These are phyloP conservation scores for Ochotona princeps DNA, from an alignment of 2,113 vertebrate genomes.

Conservation along the genomic window DNA sequence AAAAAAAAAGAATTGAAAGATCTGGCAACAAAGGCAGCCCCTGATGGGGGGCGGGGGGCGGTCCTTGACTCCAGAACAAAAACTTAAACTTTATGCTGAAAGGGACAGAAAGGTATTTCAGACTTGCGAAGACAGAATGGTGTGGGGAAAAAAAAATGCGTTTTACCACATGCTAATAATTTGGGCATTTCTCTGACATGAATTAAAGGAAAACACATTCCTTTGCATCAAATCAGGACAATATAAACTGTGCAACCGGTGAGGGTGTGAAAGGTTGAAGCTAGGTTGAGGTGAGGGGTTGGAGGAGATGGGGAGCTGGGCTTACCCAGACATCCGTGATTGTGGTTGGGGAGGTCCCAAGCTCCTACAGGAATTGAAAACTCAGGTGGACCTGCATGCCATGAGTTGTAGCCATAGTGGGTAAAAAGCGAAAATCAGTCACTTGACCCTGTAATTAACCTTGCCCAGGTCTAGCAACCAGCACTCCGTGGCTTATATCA, in stretches of 20 bases:
- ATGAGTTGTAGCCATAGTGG: rapidly evolving
- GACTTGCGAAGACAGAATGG: not conserved
- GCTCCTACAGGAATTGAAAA: not conserved
- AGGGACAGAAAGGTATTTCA: not conserved
- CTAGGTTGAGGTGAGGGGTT: too few relatives aligned
- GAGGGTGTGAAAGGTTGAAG: rapidly evolving
- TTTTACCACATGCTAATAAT: not conserved
- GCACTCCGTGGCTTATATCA: rapidly evolving
- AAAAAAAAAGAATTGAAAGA: too few relatives aligned
- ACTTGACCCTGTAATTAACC: too few relatives aligned
- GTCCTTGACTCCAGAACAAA: not conserved
- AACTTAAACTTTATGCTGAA: not conserved
- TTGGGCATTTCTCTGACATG: not conserved
- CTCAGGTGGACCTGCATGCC: too few relatives aligned
- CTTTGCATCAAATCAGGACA: not conserved
- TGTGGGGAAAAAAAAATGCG: not conserved
- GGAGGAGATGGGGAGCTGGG: rapidly evolving
- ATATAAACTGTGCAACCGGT: not conserved
- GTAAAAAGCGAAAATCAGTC: not conserved
- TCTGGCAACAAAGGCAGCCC: rapidly evolving
- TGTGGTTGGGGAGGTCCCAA: rapidly evolving
- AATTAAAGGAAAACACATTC: not conserved
- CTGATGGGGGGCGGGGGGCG: not conserved
- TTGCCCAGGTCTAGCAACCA: not conserved
- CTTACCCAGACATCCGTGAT: rapidly evolving